Base-by-base conservation (phyloP, 2,888 invertebrate genomes). In the Petrolisthes cinctipes region DNA sequence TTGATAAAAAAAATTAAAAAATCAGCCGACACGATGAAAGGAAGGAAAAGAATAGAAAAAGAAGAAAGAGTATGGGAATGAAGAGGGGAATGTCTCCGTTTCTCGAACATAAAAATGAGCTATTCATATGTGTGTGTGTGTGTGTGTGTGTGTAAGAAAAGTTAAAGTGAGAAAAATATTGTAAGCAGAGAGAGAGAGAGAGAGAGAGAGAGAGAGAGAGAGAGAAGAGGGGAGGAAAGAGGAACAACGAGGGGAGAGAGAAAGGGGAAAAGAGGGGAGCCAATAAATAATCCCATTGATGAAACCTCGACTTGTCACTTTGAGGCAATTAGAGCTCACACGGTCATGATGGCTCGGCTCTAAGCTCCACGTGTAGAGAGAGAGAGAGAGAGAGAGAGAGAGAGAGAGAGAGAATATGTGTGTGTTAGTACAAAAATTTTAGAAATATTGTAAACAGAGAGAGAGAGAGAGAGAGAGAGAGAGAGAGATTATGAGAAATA, bases 261-360 rank as follows among this genome's bases (percentile, higher is more conserved):
- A 61, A 17, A 61, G 56, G 7, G 66, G 66, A 23, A 51, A 71
- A 56, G 85, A 80, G 56, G 79, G 20, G 80, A 14, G 83, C 82
- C 86, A 83, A 86, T 86, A 86, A 83, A 86, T 86, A 86, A 86
- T 83, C 83, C 86, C 76, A 86, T 82, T 79, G 83, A 83, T 86
- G 79, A 86, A 86, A 86, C 86, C 86, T 83, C 86, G 83, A 86
- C 86, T 79, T 86, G 86, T 86, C 86, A 86, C 86, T 86, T 79
- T 86, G 86, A 83, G 82, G 86, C 86, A 86, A 86, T 86, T 86
- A 86, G 78, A 66, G 82, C 54, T 66, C 66, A 80, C 79, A 82
- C 51, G 73, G 81, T 51, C 57, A 53, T 51, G 66, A 37, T 37
- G 37, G 37, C 37, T 37, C 37, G 37, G 37, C 37, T 37, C 37